These are phyloP conservation scores for Trachemys scripta DNA, from an alignment of 2,113 vertebrate species.

Conservation along the genomic window DNA sequence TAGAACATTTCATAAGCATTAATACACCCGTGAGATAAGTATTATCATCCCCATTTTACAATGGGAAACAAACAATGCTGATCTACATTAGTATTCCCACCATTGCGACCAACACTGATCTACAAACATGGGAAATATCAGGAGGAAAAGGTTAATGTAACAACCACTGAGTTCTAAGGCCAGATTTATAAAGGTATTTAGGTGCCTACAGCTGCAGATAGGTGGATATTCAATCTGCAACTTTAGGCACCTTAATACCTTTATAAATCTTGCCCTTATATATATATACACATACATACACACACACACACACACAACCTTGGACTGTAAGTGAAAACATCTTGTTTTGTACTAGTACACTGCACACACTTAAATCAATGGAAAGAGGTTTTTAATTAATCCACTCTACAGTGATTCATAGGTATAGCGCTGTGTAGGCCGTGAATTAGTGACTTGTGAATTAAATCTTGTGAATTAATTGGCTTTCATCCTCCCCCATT, in stretches of 20 bases:
- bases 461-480: not conserved
- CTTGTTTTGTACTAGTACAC: not conserved
- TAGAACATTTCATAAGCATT: not conserved
- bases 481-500: not conserved
- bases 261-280: not conserved
- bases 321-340: not conserved
- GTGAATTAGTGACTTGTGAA: conserved; percentile 2
- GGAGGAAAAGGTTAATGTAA: not conserved
- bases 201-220: not conserved
- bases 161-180: not conserved
- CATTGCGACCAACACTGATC: not conserved
- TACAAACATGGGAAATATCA: not conserved
- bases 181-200: not conserved
- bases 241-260: not conserved
- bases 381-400: conserved; percentile 32
- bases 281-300: too few species aligned
- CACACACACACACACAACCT: too few species aligned
- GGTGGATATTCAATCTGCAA: not conserved
- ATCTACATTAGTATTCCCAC: not conserved
- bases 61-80: not conserved
- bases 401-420: not conserved
- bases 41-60: not conserved
- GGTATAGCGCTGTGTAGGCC: not conserved
- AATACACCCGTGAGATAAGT: not conserved
- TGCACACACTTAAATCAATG: not conserved